Percentiles rank a stretch among this genome's conserved stretches.
Conservation (phyloP, 2,888 invertebrate species). For the Stomorhina lunata region DNA sequence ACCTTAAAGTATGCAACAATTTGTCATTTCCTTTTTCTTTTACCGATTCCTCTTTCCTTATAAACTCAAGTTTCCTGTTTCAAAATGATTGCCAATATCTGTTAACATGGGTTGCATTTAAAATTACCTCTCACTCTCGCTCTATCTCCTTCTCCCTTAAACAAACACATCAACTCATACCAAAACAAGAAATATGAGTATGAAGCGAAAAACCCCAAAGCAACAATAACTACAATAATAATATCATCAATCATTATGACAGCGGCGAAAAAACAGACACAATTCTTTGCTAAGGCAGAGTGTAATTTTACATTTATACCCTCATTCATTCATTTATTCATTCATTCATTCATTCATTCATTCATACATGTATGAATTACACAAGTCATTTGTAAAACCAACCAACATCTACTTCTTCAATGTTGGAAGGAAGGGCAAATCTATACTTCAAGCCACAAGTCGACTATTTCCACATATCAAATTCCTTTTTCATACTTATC, state of each 20-base stretch:
- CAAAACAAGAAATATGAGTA: neutral
- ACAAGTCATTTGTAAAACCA: neutral
- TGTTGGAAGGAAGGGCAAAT: no score
- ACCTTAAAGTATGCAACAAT: slow-evolving; percentile 49
- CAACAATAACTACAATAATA: slow-evolving; percentile 14
- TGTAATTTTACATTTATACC: no score
- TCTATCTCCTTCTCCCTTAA: neutral
- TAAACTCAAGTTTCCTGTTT: slow-evolving; percentile 26
- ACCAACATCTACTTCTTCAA: no score
- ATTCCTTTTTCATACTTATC: neutral
- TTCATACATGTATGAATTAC: no score
- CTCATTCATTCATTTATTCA: no score
- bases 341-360: no score
- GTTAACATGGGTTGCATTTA: neutral
- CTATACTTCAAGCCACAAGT: no score
- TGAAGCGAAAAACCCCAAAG: neutral
- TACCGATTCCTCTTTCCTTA: neutral
- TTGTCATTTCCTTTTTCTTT: slow-evolving; percentile 24
- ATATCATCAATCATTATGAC: slow-evolving; percentile 17
- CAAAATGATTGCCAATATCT: neutral
- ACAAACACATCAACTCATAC: no score
- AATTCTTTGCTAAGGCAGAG: neutral
- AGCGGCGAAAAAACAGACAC: neutral
- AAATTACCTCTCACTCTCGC: neutral
- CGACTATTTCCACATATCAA: no score